Base-by-base conservation (phyloP, 1,140 invertebrate genomes). In the Yoshiicerus persimilis region DNA sequence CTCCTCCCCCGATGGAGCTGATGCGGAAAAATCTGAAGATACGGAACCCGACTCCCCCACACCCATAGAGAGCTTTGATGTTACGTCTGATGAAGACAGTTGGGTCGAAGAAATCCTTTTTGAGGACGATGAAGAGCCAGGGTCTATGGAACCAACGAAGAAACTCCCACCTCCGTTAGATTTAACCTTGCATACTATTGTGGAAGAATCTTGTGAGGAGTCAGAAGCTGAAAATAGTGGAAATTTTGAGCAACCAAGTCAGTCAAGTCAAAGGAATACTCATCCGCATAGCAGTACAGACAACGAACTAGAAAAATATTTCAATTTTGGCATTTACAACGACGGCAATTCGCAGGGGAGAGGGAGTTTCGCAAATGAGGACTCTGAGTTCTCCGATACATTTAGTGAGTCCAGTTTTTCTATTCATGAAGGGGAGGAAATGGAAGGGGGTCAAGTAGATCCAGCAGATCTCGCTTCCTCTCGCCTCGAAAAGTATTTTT, bases 201-300 rank as follows among this genome's bases (percentile, higher is more conserved):
- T 97, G 0, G 97, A 98, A 93, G 97, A 98, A 92, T 97, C 96
- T 88, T 98, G 97, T 91, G 97, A 98, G 92, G 97, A 98, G 92
- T 93, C 92, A 66, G 93, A 97, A 95, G 89, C 89, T 77, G 91
- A 92, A 66, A 89, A 96, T 96, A 92, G 95, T 95, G 70, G 96
- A 96, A 91, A 94, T 93, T 62, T 94, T 92, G 87, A 91, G 91
- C 1, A 86, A 91, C 34, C 38, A 23, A 70, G n/a, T 56, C 23
- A 39, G 23, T 77, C 64, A 87, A 20, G 11, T 87, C 38, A 75
- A 86, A 38, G 36, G 5, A 84, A 70, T 16, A 88, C 30, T 36
- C 62, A 87, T 16, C 34, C 47, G 16, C 41, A 75, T 11, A 89
- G 90, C 39, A 87, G 89, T 20, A 92, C 92, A 87, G 95, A 96